Evolutionary conservation across 1,140 invertebrate species (phyloP).

Genomic region (Hylyphantes graminicola): DNA sequence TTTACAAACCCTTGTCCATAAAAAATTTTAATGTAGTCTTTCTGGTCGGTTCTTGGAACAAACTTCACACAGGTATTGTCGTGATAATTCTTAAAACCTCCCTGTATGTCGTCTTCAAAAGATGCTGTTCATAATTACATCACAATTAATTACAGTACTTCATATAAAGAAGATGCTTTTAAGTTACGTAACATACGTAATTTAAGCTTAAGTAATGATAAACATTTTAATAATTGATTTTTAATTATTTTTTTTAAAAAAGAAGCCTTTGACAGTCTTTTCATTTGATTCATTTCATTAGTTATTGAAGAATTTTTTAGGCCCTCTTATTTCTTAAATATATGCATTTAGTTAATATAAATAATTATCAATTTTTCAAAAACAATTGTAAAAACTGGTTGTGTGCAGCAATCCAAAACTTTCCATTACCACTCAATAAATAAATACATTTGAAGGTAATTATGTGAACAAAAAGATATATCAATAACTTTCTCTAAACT

Average conservation of each 20-base stretch:
- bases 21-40: conserved; percentile 23
- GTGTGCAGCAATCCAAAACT: too few species aligned
- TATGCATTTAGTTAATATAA: neutral
- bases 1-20: conserved; percentile 23
- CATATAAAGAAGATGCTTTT: neutral
- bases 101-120: too few species aligned
- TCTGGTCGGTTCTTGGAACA: conserved; percentile 12
- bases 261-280: too few species aligned
- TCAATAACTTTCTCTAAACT: too few species aligned
- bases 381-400: too few species aligned
- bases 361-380: too few species aligned
- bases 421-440: too few species aligned
- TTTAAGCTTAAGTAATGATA: too few species aligned
- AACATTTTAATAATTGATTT: neutral
- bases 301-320: neutral
- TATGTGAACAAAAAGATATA: too few species aligned
- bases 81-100: conserved; percentile 23
- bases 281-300: neutral
- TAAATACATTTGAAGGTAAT: too few species aligned
- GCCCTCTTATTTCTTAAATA: neutral
- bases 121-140: neutral
- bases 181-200: too few species aligned
- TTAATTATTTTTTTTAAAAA: too few species aligned
- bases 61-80: conserved; percentile 35
- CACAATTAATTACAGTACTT: neutral